Evolutionary conservation across 1,140 invertebrate species (phyloP).

Genomic region (Zaprionus ghesquierei): DNA sequence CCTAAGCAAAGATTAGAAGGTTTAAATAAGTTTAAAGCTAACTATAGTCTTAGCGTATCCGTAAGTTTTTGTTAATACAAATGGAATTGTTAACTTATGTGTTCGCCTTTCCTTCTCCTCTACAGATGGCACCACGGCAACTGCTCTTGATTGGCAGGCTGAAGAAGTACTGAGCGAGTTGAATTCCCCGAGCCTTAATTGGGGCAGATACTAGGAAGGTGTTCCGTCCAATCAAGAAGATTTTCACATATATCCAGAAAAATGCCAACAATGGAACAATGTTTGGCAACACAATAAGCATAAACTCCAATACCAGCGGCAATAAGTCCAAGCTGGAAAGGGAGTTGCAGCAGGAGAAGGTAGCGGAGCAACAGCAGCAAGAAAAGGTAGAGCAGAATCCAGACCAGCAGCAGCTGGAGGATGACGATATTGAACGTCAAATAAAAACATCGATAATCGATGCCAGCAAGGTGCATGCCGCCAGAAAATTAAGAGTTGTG

Average conservation of each 20-base stretch:
- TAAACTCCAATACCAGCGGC: conserved; percentile 12
- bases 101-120: not conserved
- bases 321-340: not conserved
- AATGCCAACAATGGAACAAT: conserved; percentile 76
- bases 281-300: conserved; percentile 54
- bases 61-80: too few relatives aligned
- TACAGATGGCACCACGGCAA: conserved; percentile 42
- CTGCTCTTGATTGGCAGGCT: conserved; percentile 20
- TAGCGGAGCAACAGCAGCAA: not conserved
- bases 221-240: conserved; percentile 81
- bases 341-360: conserved; percentile 16
- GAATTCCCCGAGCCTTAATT: not conserved
- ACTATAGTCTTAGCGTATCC: too few relatives aligned
- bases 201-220: conserved; percentile 53
- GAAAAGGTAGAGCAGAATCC: not conserved
- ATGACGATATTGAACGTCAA: conserved; percentile 69
- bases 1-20: not conserved
- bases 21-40: not conserved
- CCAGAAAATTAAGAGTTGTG: conserved; percentile 48
- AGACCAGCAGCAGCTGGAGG: conserved; percentile 6
- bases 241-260: conserved; percentile 82
- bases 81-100: not conserved
- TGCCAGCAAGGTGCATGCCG: conserved; percentile 63
- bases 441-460: conserved; percentile 76
- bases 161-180: conserved; percentile 16